Base-by-base conservation (phyloP, 2,113 vertebrate species). In the Charina bottae region DNA sequence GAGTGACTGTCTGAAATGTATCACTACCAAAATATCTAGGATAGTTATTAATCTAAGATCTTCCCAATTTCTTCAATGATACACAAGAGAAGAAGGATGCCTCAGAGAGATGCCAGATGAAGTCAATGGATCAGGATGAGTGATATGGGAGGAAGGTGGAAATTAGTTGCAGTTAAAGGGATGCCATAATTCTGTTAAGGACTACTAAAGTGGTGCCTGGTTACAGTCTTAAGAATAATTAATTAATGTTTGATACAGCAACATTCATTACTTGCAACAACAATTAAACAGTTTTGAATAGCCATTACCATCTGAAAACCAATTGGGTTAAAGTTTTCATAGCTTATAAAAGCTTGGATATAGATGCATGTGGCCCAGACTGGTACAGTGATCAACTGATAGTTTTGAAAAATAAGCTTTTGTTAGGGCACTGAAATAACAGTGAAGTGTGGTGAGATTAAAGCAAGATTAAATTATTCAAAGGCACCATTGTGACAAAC, bases 391-490 rank as follows among this genome's bases (percentile, higher is more conserved):
- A 42, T 42, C 33, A 78, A 37, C 33, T 78, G 7, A 7, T 78
- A 78, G 21, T 78, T 42, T 33, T 9, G 2, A 72, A 42, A 78
- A 78, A 72, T 13, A 68, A 33, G 7, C 33, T 78, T 17, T 42
- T 42, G 17, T 78, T 78, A 42, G 72, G 17, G 33, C 72, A 78
- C 33, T 78, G 33, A 21, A 72, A 7, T 72, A 72, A 78, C 37
- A 37, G n/a, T 19, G 19, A 78, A 78, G 72, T 37, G 3, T 21
- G 72, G 33, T 42, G 17, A 78, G 72, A 37, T 78, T 78, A 37
- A 78, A 78, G 72, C 72, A 42, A 78, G 72, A 78, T 78, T 78
- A 78, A 78, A 78, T 78, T 78, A 78, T 78, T 78, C 72, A 21
- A 21, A 78, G 15, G 17, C 17, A 37, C 17, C 8, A 2, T 37